Base-by-base conservation (phyloP, 2,888 invertebrate genomes). In the Platynereis dumerilii region DNA sequence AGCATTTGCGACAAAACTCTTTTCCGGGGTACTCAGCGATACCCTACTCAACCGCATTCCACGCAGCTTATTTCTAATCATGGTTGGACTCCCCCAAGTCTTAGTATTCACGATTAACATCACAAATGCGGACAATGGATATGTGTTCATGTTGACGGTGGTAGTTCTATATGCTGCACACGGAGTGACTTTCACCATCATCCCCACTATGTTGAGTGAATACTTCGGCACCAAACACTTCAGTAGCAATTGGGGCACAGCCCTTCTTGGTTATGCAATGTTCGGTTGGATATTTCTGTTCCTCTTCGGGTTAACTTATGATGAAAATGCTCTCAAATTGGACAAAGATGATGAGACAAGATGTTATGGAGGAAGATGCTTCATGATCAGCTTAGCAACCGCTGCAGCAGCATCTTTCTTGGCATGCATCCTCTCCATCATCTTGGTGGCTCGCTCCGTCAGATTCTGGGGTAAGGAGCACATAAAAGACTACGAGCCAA, bases 171-270 rank as follows among this genome's bases (percentile, higher is more conserved):
- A 48, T n/a, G 22, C 48, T 10, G 48, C 20, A n/a, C n/a, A 48
- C 22, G 48, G 48, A n/a, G 48, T 48, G n/a, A 20, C 48, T 48
- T 48, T 48, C 48, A 48, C 48, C n/a, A 48, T 48, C 7, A n/a
- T 20, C 22, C 20, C 48, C 3, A 48, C 48, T n/a, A 48, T 48
- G 22, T n/a, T 48, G 7, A 48, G 48, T n/a, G 48, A 48, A 22
- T 20, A 48, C 20, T 48, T 20, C 22, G 48, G 48, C 48, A 48
- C 22, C 7, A 48, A 48, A n/a, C 48, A 48, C 22, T 48, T 48
- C 48, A 48, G 48, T 48, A 5, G 10, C 7, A 48, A 48, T n/a
- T 48, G 48, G 48, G 48, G 48, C 22, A 48, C 48, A n/a, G n/a
- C 22, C 5, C 7, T 48, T 5, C n/a, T 48, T 48, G 48, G 20